Conservation (phyloP, 2,113 vertebrate genomes). For the Gorsachius goisagi region DNA sequence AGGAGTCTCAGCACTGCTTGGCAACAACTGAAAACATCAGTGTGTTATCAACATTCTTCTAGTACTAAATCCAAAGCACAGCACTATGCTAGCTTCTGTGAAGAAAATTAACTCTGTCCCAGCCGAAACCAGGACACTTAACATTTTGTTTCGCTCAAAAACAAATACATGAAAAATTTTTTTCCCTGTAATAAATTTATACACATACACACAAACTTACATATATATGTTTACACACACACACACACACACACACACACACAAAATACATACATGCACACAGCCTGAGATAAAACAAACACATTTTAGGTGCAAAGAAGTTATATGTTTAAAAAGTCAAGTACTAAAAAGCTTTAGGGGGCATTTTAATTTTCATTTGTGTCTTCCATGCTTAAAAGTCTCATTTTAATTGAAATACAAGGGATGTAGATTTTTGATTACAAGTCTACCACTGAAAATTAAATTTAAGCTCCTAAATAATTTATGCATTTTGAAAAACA, state of each 20-base stretch:
- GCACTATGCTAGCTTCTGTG: too few relatives aligned
- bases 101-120: too few relatives aligned
- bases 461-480: not conserved
- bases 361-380: not conserved
- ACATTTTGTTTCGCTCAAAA: not conserved
- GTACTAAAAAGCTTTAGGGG: not conserved
- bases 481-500: not conserved
- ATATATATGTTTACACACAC: not conserved
- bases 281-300: not conserved
- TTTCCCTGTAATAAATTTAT: not conserved
- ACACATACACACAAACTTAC: rapidly evolving
- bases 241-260: rapidly evolving
- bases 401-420: not conserved
- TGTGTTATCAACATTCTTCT: too few relatives aligned
- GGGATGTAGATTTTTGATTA: not conserved
- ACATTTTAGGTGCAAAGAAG: not conserved
- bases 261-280: rapidly evolving
- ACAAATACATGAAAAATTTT: not conserved
- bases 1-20: too few relatives aligned
- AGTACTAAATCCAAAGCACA: too few relatives aligned
- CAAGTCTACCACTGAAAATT: not conserved
- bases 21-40: too few relatives aligned
- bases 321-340: not conserved
- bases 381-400: not conserved
- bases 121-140: too few relatives aligned